Percentiles rank a stretch among this genome's conserved stretches.
These are phyloP conservation scores for Eumaeus atala DNA, from an alignment of 1,140 invertebrate species.

Conservation along the genomic window DNA sequence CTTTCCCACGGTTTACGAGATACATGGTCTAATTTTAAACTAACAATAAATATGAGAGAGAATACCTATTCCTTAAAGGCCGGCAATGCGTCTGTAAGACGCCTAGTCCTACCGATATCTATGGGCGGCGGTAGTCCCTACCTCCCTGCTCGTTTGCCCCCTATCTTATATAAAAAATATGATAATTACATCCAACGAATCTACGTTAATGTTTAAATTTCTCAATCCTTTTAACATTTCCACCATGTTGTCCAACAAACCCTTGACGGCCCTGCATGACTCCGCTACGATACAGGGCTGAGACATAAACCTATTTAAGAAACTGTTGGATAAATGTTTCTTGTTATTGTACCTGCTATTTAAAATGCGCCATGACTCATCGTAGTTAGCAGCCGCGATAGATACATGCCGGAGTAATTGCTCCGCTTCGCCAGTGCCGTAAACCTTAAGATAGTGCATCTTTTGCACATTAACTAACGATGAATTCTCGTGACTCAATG, in stretches of 20 bases:
- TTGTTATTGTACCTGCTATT: constrained; percentile 14
- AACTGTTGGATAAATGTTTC: constrained; percentile 13
- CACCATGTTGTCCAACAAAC: constrained; percentile 11
- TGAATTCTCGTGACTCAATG: constrained; percentile 33
- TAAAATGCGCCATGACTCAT: constrained; percentile 7
- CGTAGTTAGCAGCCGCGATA: constrained; percentile 14
- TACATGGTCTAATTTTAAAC: constrained; percentile 15
- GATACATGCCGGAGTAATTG: constrained; percentile 15
- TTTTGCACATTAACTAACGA: constrained; percentile 29
- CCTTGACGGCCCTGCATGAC: background rate
- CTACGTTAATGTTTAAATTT: constrained; percentile 13
- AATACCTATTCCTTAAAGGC: too few relatives aligned
- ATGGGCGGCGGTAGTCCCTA: too few relatives aligned
- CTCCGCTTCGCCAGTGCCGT: constrained; percentile 23
- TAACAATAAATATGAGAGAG: constrained; percentile 5
- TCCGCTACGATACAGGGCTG: constrained; percentile 8
- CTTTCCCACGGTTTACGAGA: constrained; percentile 8
- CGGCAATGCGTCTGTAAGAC: too few relatives aligned
- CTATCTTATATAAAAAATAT: too few relatives aligned
- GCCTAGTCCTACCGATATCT: too few relatives aligned
- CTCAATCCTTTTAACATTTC: constrained; percentile 9
- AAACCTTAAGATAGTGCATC: constrained; percentile 26
- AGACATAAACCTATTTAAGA: constrained; percentile 9
- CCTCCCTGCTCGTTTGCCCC: too few relatives aligned
- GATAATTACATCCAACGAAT: constrained; percentile 12